These are phyloP conservation scores for Phycodurus eques DNA, from an alignment of 2,113 vertebrate species.

Conservation along the genomic window DNA sequence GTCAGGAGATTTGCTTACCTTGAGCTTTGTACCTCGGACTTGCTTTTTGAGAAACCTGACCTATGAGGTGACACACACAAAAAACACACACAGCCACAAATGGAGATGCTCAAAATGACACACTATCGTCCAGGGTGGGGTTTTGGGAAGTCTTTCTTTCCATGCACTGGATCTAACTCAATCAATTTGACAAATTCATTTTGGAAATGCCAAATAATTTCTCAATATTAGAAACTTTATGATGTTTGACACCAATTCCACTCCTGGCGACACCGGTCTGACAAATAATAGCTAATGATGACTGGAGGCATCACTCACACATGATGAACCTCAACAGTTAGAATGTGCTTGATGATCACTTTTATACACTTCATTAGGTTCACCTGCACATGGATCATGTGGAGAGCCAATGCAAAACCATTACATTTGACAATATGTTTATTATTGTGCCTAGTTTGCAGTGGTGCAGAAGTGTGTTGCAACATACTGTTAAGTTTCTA, in stretches of 20 bases:
- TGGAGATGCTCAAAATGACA: constrained; percentile 65
- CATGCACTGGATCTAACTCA: constrained; percentile 17
- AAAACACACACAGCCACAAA: constrained; percentile 55
- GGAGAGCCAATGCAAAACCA: too few relatives aligned
- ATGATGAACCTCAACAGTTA: constrained; percentile 20
- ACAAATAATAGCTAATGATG: constrained; percentile 27
- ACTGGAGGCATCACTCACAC: constrained; percentile 37
- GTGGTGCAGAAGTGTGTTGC: too few relatives aligned
- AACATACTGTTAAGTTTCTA: too few relatives aligned
- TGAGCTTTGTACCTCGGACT: constrained; percentile 61
- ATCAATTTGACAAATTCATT: constrained; percentile 48
- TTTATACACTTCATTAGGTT: background rate
- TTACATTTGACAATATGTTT: too few relatives aligned
- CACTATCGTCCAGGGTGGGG: constrained; percentile 56
- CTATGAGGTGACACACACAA: constrained; percentile 66
- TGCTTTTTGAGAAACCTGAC: constrained; percentile 71
- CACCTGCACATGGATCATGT: too few relatives aligned
- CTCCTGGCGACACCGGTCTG: constrained; percentile 29
- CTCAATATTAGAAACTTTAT: background rate
- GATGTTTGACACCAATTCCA: constrained; percentile 48
- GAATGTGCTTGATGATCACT: constrained; percentile 59
- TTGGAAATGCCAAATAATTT: constrained; percentile 32
- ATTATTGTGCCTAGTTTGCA: too few relatives aligned
- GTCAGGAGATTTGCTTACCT: constrained; percentile 68
- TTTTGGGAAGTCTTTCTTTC: constrained; percentile 37